These are phyloP conservation scores for Zaprionus bogoriensis DNA, from an alignment of 2,888 invertebrate genomes.

Conservation along the genomic window DNA sequence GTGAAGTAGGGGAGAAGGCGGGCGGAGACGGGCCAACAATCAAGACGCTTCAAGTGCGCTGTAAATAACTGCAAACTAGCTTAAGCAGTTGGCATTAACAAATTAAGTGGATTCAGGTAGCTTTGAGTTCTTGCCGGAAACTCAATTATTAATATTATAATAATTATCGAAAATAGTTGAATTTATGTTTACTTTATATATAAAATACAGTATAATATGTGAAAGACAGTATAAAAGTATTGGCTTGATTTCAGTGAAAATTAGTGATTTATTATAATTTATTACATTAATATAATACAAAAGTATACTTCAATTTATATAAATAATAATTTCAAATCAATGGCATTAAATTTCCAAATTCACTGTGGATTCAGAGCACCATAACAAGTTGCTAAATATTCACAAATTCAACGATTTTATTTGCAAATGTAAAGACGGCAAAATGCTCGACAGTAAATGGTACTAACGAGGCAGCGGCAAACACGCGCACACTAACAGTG, in stretches of 20 bases:
- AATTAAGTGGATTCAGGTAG: conserved; percentile 30
- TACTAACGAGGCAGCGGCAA: conserved; percentile 34
- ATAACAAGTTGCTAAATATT: no score
- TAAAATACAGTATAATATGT: no score
- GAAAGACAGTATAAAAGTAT: no score
- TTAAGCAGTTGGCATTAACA: conserved; percentile 38
- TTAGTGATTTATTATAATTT: no score
- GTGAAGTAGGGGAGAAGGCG: background rate
- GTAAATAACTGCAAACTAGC: conserved; percentile 44
- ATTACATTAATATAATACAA: no score
- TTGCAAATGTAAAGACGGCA: background rate
- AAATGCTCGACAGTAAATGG: conserved; percentile 24
- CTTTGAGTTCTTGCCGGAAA: background rate
- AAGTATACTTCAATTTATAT: no score
- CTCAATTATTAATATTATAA: background rate
- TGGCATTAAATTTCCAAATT: no score
- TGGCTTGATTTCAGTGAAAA: no score
- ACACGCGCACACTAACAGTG: background rate
- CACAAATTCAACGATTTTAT: background rate
- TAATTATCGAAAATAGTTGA: background rate
- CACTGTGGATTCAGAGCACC: no score
- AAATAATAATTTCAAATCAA: no score
- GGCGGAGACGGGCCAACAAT: conserved; percentile 43
- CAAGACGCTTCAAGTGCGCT: conserved; percentile 36
- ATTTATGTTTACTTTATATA: no score